Conservation (phyloP, 2,797 vertebrate species). For the Enteromius treurensis region DNA sequence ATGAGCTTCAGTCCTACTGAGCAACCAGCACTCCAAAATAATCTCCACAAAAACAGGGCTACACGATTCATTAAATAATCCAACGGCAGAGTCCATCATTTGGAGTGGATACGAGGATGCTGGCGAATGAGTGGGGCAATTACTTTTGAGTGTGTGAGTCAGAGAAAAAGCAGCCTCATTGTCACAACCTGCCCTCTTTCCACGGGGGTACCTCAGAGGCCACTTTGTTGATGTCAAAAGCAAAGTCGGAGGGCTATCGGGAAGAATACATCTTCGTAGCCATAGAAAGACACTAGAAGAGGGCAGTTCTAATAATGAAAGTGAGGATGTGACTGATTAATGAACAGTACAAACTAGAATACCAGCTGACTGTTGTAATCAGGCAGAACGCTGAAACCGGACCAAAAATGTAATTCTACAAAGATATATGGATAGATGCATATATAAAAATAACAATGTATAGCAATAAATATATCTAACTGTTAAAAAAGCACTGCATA, state of each 20-base stretch:
- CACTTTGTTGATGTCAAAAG: constrained; percentile 32
- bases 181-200: constrained; percentile 37
- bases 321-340: neutral
- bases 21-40: constrained; percentile 30
- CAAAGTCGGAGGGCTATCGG: constrained; percentile 28
- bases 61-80: constrained; percentile 61
- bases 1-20: constrained; percentile 38
- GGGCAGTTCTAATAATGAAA: neutral
- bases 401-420: neutral
- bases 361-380: neutral
- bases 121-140: constrained; percentile 59
- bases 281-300: constrained; percentile 19
- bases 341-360: neutral
- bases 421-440: neutral
- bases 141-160: constrained; percentile 64
- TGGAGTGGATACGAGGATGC: constrained; percentile 56
- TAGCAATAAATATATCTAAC: too few relatives aligned
- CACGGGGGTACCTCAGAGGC: constrained; percentile 36
- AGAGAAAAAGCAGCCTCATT: constrained; percentile 52
- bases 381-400: neutral
- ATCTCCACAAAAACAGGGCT: constrained; percentile 44
- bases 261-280: constrained; percentile 5
- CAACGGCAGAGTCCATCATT: constrained; percentile 58
- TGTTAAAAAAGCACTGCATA: too few relatives aligned
- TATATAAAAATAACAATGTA: neutral